Base-by-base conservation (phyloP, 2,797 vertebrate genomes). In the Acanthis flammea region DNA sequence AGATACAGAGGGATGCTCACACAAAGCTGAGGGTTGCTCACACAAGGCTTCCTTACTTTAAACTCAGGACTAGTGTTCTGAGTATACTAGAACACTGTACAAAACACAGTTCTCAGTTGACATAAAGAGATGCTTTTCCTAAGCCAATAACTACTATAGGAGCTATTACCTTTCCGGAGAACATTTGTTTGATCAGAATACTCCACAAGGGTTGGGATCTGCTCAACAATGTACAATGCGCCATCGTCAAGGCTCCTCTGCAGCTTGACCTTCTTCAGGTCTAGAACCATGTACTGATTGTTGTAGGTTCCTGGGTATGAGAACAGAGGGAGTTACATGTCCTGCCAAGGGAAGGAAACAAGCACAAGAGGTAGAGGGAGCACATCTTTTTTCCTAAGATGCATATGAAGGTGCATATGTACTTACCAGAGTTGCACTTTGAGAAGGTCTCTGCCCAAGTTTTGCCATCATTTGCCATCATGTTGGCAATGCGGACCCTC, bases 241-340 rank as follows among this genome's bases (percentile, higher is more conserved):
- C 98, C 98, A 0, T 98, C 97, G 7, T 97, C 98, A 10, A 99
- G 88, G 48, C 98, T 98, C 47, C 76, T 78, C 30, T 97, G 98
- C 86, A 98, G 97, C 63, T 96, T 97, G 30, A 99, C 98, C 88
- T 98, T 99, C 96, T 98, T 99, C 94, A 98, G 94, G 96, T 99
- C 99, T 97, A 99, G 66, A 70, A 99, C 96, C 99, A 99, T 99
- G 97, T 99, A 99, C 90, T 99, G 99, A 72, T 99, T 99, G 96
- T 99, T 99, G 94, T 99, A 99, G 10, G 99, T 99, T 3, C 99
- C 99, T 99, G 71, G 55, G 42, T 63, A 48, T 8, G 33, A 83
- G 10, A 79, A 14, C 39, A 92, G 35, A 45, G 14, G 37, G 22
- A 30, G 39, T 65, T 82, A 81, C 10, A 8, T 7, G 27, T 39